phyloP scores from a whole-genome alignment of 2,113 vertebrate species.

The Psittacula cyanocephala region DNA sequence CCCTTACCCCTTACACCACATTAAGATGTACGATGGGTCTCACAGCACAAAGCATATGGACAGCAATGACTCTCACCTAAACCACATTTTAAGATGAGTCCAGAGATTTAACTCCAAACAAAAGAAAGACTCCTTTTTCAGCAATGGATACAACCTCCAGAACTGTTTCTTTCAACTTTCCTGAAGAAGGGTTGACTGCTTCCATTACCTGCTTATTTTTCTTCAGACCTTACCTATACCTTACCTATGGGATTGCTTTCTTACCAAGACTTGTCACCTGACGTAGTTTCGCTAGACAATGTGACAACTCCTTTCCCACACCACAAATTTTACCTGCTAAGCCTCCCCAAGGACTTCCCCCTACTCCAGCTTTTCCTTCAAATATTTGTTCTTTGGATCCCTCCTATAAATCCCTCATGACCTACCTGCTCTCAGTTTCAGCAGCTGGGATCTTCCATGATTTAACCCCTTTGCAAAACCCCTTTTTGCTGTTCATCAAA shows the following conservation, averaged over 20 bases:
- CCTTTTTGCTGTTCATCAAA: background rate
- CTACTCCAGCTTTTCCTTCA: background rate
- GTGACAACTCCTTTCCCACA: background rate
- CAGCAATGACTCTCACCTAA: background rate
- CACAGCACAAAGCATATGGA: background rate
- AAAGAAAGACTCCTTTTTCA: background rate
- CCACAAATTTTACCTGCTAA: background rate
- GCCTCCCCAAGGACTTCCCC: rapidly evolving
- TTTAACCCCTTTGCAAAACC: background rate
- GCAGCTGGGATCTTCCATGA: background rate
- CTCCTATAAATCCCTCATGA: background rate
- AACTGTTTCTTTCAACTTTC: background rate
- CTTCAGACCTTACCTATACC: background rate
- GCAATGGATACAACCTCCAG: background rate
- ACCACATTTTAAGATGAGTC: background rate
- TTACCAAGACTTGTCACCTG: background rate
- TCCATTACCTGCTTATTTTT: background rate
- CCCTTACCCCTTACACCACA: rapidly evolving
- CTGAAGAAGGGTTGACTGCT: background rate
- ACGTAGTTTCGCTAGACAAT: background rate
- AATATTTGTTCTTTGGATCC: background rate
- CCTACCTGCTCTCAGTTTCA: rapidly evolving
- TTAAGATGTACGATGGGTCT: background rate
- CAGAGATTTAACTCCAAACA: background rate
- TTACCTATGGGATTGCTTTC: background rate